Evolutionary conservation across 1,140 invertebrate species (phyloP), one percentile per base, ranked within the genome.

Genomic region (Metopolophium dirhodum): DNA sequence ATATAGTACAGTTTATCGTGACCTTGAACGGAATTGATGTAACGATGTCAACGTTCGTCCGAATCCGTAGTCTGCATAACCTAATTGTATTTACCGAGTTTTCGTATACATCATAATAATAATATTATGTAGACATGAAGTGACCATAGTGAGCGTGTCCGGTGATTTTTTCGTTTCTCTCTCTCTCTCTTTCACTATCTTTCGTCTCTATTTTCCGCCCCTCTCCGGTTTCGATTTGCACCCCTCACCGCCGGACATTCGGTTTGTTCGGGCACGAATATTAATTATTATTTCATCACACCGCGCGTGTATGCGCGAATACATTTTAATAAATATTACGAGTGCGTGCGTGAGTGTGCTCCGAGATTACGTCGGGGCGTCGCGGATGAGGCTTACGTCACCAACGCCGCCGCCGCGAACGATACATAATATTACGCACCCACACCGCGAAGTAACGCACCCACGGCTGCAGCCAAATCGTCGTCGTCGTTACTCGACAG

Each of bases 21-120:
- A 51, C 86, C 85, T 87, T 87, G 86, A 35, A 87, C 11, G 26
- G 30, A 87, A 30, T 87, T 87, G 30, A 61, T 90, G 22, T 61
- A 23, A 90, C 51, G 30, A 68, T 68, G 88, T 85, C 22, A 90
- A 90, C n/a, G 89, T 30, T 35, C 26, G 35, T 20, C 30, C 86
- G 14, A 87, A 49, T 51, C 20, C 47, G 1, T 37, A 37, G 37
- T 45, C 18, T n/a, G 45, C 2, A 47, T 14, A 87, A 87, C 47
- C 86, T 49, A 35, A 87, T 87, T 87, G 6, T n/a, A n/a, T 87
- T 87, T 47, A 7, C 45, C 9, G 86, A 2, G 18, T 87, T 6
- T 47, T 49, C 30, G 14, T 14, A 68, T 14, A 14, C 14, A 14
- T n/a, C 20, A 54, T 7, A 54, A 54, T 54, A 22, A 54, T 54